phyloP scores from a whole-genome alignment of 2,888 invertebrate species.

The Yponomeuta malinellus region DNA sequence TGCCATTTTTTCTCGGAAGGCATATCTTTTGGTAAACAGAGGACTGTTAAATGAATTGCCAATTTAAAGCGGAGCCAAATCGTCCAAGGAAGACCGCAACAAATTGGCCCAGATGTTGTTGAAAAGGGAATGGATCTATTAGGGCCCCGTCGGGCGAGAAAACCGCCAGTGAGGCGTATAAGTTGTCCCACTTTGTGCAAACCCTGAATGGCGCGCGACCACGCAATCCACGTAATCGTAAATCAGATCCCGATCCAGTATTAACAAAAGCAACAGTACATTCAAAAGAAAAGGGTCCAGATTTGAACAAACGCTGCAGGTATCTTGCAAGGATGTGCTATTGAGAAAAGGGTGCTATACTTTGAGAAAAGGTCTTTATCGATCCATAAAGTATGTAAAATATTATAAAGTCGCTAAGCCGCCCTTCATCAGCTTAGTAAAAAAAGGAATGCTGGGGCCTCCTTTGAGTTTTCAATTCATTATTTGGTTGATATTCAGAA shows the following conservation, averaged over 20 bases:
- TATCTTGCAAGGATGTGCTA: constrained; percentile 57
- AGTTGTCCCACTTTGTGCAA: constrained; percentile 55
- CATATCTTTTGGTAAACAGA: neutral
- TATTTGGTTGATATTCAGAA: no score
- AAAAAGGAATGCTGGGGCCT: constrained; percentile 34
- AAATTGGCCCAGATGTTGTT: constrained; percentile 30
- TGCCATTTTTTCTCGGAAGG: neutral
- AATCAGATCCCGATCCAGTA: constrained; percentile 45
- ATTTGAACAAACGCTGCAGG: constrained; percentile 33
- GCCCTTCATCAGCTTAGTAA: constrained; percentile 28
- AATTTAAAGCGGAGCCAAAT: neutral
- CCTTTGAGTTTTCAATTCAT: neutral
- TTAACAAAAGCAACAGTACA: constrained; percentile 32
- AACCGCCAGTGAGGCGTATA: neutral
- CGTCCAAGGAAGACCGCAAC: constrained; percentile 19
- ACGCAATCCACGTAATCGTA: constrained; percentile 46
- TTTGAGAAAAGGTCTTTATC: constrained; percentile 63
- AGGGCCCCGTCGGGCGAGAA: constrained; percentile 27
- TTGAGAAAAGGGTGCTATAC: constrained; percentile 63
- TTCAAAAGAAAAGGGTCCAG: constrained; percentile 34
- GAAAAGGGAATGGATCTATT: constrained; percentile 40
- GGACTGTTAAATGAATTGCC: neutral
- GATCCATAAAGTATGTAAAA: constrained; percentile 61
- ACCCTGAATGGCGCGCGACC: constrained; percentile 49
- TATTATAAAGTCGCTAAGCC: constrained; percentile 61